Conservation (phyloP, 2,113 vertebrate species). For the Dromaius novaehollandiae region DNA sequence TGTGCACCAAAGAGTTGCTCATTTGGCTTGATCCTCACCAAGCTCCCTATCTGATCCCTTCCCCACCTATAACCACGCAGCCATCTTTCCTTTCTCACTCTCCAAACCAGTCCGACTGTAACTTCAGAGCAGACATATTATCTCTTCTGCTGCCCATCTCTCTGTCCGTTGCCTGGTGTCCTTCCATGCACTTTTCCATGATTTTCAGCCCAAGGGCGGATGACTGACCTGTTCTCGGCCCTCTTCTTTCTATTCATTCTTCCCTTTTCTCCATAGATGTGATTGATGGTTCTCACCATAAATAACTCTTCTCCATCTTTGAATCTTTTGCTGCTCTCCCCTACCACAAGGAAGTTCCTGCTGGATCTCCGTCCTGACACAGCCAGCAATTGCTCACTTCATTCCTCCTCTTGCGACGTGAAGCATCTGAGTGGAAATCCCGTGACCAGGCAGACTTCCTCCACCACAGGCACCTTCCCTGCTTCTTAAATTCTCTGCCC, state of each 20-base stretch:
- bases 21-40: not conserved
- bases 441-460: not conserved
- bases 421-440: not conserved
- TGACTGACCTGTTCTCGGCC: not conserved
- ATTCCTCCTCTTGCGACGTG: fast-evolving
- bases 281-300: not conserved
- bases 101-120: not conserved
- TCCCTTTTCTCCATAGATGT: fast-evolving
- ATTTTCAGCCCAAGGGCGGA: not conserved
- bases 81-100: not conserved
- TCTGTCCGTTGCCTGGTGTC: not conserved
- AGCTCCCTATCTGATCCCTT: not conserved
- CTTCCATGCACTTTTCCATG: not conserved
- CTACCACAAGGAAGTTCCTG: not conserved
- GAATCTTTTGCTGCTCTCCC: not conserved
- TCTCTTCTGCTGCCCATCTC: not conserved
- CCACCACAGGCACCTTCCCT: not conserved
- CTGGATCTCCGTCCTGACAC: not conserved
- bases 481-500: not conserved
- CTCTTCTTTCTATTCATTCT: not conserved
- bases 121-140: not conserved
- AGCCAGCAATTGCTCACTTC: not conserved
- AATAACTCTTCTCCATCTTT: not conserved
- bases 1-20: not conserved
- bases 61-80: not conserved